Evolutionary conservation across 2,113 vertebrate genomes (phyloP).

Genomic region (Osmerus eperlanus): DNA sequence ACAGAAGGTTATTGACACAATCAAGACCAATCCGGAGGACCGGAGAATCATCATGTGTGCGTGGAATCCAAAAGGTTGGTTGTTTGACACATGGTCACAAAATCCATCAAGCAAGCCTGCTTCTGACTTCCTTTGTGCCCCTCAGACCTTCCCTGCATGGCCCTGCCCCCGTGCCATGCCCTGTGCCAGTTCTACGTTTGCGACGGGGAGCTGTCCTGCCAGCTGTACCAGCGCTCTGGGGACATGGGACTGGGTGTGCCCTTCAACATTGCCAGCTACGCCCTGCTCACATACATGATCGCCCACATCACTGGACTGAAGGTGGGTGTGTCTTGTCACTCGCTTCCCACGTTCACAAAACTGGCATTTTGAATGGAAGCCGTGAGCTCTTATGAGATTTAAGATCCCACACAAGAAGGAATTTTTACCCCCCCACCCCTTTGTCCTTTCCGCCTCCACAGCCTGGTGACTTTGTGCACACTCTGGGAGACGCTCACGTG

Average conservation of each 20-base stretch:
- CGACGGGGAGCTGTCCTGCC: conserved; percentile 90
- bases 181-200: conserved; percentile 95
- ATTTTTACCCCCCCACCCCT: neutral
- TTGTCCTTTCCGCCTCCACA: conserved; percentile 41
- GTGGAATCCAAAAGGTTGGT: conserved; percentile 78
- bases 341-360: neutral
- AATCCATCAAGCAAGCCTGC: neutral
- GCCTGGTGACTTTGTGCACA: conserved; percentile 94
- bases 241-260: conserved; percentile 97
- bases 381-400: neutral
- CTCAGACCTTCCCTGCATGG: conserved; percentile 89
- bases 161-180: conserved; percentile 91
- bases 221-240: conserved; percentile 93
- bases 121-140: neutral
- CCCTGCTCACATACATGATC: conserved; percentile 95
- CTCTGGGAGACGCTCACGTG: conserved; percentile 92
- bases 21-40: conserved; percentile 91
- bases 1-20: conserved; percentile 88
- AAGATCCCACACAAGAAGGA: neutral
- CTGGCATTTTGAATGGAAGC: too few relatives aligned
- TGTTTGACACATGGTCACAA: neutral
- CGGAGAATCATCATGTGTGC: conserved; percentile 95
- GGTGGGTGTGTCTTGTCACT: conserved; percentile 58
- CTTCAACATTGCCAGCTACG: conserved; percentile 97
- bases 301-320: conserved; percentile 91